Base-by-base conservation (phyloP, 35 echinoderm and acorn worm species). In the Patiria miniata region DNA sequence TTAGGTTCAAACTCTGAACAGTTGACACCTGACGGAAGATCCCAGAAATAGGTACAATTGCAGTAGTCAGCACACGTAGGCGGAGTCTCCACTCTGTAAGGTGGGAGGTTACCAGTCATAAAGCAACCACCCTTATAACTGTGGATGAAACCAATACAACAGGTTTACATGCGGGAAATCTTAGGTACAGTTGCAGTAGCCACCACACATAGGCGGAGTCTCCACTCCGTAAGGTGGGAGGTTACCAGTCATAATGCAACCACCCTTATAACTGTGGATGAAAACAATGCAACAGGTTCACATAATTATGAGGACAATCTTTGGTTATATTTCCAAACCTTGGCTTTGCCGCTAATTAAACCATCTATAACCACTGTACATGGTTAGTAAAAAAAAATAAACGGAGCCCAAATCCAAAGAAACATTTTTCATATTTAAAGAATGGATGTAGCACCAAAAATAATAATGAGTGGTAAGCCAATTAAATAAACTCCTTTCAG, bases 71-170 rank as follows among this genome's bases (percentile, higher is more conserved):
- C 87, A 87, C 93, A 95, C 10, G 88, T 89, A 17, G 88, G 88
- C 17, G 56, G 78, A 7, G 39, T 12, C 29, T 95, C 93, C 29
- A 88, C 83, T 15, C 30, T 19, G 38, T 85, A 85, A 40, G 51
- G 18, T 54, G 81, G 82, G 5, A 90, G 79, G 50, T 83, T 78
- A 39, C 93, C 93, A 22, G 87, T 90, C 88, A 95, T 90, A 51
- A 83, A 95, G 78, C 93, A 95, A 8, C 93, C 88, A 51, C 93
- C 93, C 15, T 87, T 79, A 52, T 86, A 90, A 22, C 93, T 95
- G 56, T 22, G 78, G 65, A 47, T 69, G 38, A 42, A 42, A 15
- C 7, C 33, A 42, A 61, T 15, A 52, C 22, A 19, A 47, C 38
- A 68, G 17, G 22, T 14, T 68, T 61, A 33, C 7, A 69, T 6